Evolutionary conservation across 2,888 invertebrate species (phyloP).

Genomic region (Protodeltote pygarga): DNA sequence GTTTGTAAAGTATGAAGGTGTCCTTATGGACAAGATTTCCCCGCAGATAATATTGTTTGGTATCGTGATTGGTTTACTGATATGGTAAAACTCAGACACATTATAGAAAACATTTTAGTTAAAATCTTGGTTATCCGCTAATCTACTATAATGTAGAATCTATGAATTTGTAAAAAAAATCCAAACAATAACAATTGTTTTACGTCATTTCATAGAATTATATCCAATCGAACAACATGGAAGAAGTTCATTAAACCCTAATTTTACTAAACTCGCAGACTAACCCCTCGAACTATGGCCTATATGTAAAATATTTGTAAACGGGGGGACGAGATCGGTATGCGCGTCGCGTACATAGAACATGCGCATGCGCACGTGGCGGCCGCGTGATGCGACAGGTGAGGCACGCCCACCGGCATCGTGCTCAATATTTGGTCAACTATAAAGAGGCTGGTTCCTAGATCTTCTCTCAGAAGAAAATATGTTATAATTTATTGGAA

Average conservation of each 20-base stretch:
- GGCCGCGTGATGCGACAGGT: slow-evolving; percentile 69
- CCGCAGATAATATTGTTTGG: slow-evolving; percentile 51
- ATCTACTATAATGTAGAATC: too few relatives aligned
- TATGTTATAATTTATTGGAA: neutral
- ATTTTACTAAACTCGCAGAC: too few relatives aligned
- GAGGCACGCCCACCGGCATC: slow-evolving; percentile 60
- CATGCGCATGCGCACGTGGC: slow-evolving; percentile 66
- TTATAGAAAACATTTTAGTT: too few relatives aligned
- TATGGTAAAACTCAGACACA: neutral
- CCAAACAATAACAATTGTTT: too few relatives aligned
- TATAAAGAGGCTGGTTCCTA: slow-evolving; percentile 29
- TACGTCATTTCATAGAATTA: too few relatives aligned
- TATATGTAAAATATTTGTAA: slow-evolving; percentile 20
- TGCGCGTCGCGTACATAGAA: slow-evolving; percentile 53
- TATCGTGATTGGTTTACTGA: slow-evolving; percentile 28
- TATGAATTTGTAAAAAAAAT: too few relatives aligned
- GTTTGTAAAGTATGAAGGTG: slow-evolving; percentile 29
- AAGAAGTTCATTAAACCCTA: too few relatives aligned
- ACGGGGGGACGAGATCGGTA: slow-evolving; percentile 44
- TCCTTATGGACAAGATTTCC: slow-evolving; percentile 36
- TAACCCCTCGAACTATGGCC: slow-evolving; percentile 3
- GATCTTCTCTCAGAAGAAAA: neutral
- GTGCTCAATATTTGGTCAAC: slow-evolving; percentile 44
- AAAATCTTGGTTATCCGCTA: too few relatives aligned
- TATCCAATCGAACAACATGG: too few relatives aligned